These are phyloP conservation scores for Andrena marginata DNA, from an alignment of 2,888 invertebrate species.

Conservation along the genomic window DNA sequence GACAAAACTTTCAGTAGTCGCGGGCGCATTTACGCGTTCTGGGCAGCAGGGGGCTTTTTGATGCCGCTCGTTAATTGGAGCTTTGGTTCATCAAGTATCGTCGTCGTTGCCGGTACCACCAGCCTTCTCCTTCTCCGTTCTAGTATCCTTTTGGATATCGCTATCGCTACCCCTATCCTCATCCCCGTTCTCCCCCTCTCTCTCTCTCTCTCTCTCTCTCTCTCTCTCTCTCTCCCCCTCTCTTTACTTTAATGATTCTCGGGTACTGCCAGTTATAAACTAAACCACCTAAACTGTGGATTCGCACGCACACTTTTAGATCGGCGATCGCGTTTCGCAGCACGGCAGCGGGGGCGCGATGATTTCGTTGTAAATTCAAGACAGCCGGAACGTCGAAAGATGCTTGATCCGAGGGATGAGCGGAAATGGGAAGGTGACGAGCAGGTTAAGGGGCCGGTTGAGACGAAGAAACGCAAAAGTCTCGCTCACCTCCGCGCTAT, in stretches of 20 bases:
- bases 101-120: slow-evolving; percentile 35
- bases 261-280: slow-evolving; percentile 5
- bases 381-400: not conserved
- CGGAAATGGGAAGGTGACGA: not conserved
- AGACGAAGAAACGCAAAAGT: not conserved
- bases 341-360: no score
- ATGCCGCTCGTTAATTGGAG: slow-evolving; percentile 67
- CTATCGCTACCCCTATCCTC: not conserved
- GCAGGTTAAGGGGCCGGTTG: not conserved
- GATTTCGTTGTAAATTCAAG: no score
- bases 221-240: not conserved
- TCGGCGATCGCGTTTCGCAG: no score
- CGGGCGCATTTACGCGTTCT: slow-evolving; percentile 9
- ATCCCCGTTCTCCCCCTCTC: slow-evolving; percentile 8
- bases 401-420: not conserved
- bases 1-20: not conserved
- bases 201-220: not conserved
- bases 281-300: no score
- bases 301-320: no score
- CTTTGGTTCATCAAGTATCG: slow-evolving; percentile 73
- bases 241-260: slow-evolving; percentile 41
- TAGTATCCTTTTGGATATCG: not conserved
- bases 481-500: slow-evolving; percentile 84
- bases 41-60: slow-evolving; percentile 42
- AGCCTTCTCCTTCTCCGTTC: not conserved